A percentile compares a stretch with the other conserved stretches of the same genome.
These are phyloP conservation scores for Danio choprae DNA, from an alignment of 2,797 vertebrate species.

Conservation along the genomic window DNA sequence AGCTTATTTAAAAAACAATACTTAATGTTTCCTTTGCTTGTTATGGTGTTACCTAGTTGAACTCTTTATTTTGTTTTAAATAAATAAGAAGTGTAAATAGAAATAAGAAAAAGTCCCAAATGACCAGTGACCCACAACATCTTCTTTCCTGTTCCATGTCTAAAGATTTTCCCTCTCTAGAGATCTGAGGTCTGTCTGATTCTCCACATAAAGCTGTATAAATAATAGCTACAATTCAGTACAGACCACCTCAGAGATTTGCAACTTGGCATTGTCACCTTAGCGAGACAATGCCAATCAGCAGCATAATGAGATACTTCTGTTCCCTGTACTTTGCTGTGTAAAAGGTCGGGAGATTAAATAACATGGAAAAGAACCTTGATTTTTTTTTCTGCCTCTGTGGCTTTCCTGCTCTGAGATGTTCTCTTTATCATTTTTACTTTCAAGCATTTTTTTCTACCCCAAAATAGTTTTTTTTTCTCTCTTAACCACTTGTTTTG, in stretches of 20 bases:
- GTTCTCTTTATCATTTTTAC: constrained; percentile 61
- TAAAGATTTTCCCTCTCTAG: constrained; percentile 26
- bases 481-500: constrained; percentile 24
- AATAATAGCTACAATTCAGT: constrained; percentile 25
- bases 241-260: constrained; percentile 41
- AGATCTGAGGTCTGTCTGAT: constrained; percentile 32
- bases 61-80: neutral
- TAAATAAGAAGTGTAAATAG: neutral
- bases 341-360: constrained; percentile 61
- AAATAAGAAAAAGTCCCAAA: neutral
- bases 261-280: constrained; percentile 33
- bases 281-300: constrained; percentile 43
- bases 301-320: constrained; percentile 54
- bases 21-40: no score
- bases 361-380: constrained; percentile 54
- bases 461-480: constrained; percentile 19
- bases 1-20: no score
- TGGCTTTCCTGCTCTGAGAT: constrained; percentile 55
- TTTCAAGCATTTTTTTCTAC: constrained; percentile 47
- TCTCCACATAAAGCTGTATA: constrained; percentile 39
- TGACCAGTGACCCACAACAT: neutral
- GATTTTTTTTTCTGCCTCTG: constrained; percentile 49
- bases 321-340: constrained; percentile 42
- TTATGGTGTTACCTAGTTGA: neutral
- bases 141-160: constrained; percentile 7